Percentiles rank a stretch among this genome's conserved stretches.
These are phyloP conservation scores for Coturnix japonica DNA, from an alignment of 2,113 vertebrate species.

Conservation along the genomic window DNA sequence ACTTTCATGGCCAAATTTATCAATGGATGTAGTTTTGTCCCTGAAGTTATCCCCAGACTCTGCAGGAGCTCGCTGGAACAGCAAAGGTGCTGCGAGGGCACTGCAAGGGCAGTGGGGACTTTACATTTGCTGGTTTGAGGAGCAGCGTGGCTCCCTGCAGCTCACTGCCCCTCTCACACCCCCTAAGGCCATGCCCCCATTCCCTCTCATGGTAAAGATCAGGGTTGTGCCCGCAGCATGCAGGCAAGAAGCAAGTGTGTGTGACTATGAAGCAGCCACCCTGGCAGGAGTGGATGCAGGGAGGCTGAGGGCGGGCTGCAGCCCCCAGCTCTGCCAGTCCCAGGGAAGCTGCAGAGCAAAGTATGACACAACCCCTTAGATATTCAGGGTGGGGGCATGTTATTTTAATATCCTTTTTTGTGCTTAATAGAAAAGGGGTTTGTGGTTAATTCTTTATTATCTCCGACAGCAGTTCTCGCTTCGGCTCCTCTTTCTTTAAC, in stretches of 20 bases:
- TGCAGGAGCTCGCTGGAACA: background rate
- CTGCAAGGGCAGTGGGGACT: background rate
- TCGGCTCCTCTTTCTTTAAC: constrained; percentile 69
- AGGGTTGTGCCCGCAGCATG: background rate
- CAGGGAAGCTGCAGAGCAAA: constrained; percentile 2
- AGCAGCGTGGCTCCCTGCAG: background rate
- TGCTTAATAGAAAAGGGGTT: constrained; percentile 72
- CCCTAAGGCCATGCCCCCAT: fast-evolving
- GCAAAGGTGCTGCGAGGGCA: background rate
- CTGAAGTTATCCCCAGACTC: background rate
- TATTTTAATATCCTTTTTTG: constrained; percentile 66
- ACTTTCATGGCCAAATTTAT: background rate
- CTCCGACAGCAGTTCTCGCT: constrained; percentile 65
- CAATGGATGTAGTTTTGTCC: background rate
- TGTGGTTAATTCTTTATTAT: constrained; percentile 74
- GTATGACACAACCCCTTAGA: constrained; percentile 61
- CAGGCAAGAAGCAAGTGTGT: background rate
- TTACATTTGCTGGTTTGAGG: background rate
- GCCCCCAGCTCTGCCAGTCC: background rate
- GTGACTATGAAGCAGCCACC: background rate
- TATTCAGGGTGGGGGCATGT: constrained; percentile 47
- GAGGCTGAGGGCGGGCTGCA: constrained; percentile 1
- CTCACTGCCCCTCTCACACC: background rate
- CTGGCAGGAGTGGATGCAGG: background rate
- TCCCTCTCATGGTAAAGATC: background rate